Conservation (phyloP, 2,113 vertebrate genomes). For the Daboia siamensis region DNA sequence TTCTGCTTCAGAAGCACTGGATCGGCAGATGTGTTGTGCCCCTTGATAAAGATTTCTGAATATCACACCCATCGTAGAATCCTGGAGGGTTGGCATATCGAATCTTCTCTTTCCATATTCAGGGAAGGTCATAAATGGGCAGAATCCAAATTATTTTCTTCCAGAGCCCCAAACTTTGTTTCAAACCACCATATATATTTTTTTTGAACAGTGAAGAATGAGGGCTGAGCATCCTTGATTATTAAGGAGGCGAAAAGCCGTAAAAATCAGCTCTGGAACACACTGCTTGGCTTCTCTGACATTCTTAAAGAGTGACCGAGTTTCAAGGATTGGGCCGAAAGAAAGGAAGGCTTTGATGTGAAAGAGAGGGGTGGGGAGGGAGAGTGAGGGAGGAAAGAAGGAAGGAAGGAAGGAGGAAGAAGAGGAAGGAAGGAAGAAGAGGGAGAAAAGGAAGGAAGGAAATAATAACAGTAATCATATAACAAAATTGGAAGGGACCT, state of each 20-base stretch:
- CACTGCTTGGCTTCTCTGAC: neutral
- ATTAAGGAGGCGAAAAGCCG: neutral
- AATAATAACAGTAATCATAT: too few relatives aligned
- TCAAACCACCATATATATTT: neutral
- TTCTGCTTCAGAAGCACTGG: neutral
- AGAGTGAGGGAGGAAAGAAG: rapidly evolving
- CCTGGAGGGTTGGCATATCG: neutral
- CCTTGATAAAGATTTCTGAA: neutral
- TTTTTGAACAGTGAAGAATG: neutral
- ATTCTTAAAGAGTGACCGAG: constrained; percentile 4
- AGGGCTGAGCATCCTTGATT: neutral
- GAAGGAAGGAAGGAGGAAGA: neutral
- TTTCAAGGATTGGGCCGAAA: neutral
- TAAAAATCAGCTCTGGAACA: constrained; percentile 15
- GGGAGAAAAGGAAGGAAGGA: too few relatives aligned
- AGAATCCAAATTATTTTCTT: neutral
- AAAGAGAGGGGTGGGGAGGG: too few relatives aligned
- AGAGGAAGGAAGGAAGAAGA: too few relatives aligned
- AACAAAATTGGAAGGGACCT: too few relatives aligned
- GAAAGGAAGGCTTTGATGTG: neutral
- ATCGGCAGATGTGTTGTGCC: neutral
- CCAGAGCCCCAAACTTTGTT: neutral
- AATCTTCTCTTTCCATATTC: neutral
- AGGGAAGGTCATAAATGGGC: neutral
- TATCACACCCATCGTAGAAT: neutral